These are phyloP conservation scores for Drosophila infuscata DNA, from an alignment of 2,888 invertebrate genomes.

Conservation along the genomic window DNA sequence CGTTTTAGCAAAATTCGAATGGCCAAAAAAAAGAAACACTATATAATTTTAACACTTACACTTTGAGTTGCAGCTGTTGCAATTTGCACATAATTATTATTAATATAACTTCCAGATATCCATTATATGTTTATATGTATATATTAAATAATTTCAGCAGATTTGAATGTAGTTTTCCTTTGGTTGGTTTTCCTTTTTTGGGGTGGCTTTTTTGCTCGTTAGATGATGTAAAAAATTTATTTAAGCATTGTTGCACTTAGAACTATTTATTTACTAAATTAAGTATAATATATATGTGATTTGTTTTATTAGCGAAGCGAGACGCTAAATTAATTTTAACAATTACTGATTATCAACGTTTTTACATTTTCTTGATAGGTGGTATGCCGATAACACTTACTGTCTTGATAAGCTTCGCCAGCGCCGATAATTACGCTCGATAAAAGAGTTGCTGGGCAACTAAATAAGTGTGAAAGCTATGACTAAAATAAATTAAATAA, in stretches of 20 bases:
- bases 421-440: background rate
- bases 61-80: background rate
- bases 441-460: background rate
- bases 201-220: conserved; percentile 15
- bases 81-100: conserved; percentile 7
- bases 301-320: background rate
- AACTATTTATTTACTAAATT: background rate
- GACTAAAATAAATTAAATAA: background rate
- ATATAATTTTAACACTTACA: conserved; percentile 9
- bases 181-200: background rate
- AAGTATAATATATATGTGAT: background rate
- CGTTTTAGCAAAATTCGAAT: conserved; percentile 5
- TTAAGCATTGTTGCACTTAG: background rate
- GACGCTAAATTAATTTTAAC: background rate
- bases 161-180: conserved; percentile 15
- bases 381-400: conserved; percentile 5
- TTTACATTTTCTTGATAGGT: conserved; percentile 16
- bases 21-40: background rate
- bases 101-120: background rate
- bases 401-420: background rate
- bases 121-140: background rate
- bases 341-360: conserved; percentile 17
- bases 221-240: background rate
- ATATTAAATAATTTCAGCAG: conserved; percentile 2
- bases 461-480: background rate